A percentile compares a stretch with the other conserved stretches of the same genome.
phyloP scores from a whole-genome alignment of 1,140 invertebrate genomes.

The Meloidogyne chitwoodi region DNA sequence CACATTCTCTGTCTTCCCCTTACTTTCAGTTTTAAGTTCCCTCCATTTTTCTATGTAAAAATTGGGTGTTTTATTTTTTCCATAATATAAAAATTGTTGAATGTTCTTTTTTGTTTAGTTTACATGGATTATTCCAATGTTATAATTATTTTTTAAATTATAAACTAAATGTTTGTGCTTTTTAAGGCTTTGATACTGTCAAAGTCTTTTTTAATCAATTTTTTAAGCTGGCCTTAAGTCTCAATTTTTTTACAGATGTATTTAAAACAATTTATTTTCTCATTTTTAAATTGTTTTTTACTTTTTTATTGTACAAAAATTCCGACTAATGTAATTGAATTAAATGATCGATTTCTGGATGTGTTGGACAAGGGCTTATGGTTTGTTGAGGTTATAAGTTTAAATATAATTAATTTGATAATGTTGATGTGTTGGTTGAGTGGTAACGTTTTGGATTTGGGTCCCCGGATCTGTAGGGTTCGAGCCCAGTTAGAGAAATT shows the following conservation, averaged over 20 bases:
- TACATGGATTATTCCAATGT: not conserved
- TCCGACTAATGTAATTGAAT: constrained; percentile 31
- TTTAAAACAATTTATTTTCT: not conserved
- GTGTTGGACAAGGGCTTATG: constrained; percentile 48
- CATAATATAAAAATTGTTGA: too few species aligned
- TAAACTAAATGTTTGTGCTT: not conserved
- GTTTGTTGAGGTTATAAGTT: constrained; percentile 41
- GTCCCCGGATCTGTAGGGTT: too few species aligned
- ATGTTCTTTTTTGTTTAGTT: not conserved
- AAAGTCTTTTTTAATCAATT: too few species aligned
- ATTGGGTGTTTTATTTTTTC: too few species aligned
- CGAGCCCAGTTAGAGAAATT: too few species aligned
- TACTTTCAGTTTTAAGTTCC: too few species aligned
- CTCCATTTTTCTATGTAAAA: too few species aligned
- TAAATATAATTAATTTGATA: not conserved
- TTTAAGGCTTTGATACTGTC: not conserved
- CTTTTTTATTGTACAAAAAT: constrained; percentile 20
- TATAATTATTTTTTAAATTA: not conserved
- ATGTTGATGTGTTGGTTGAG: not conserved
- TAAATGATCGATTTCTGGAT: constrained; percentile 47
- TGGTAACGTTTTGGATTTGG: too few species aligned
- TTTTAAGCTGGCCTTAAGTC: not conserved
- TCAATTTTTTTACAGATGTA: not conserved
- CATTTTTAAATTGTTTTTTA: not conserved
- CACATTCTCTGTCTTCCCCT: too few species aligned